Base-by-base conservation (phyloP, 2,888 invertebrate species). In the Empis livida region DNA sequence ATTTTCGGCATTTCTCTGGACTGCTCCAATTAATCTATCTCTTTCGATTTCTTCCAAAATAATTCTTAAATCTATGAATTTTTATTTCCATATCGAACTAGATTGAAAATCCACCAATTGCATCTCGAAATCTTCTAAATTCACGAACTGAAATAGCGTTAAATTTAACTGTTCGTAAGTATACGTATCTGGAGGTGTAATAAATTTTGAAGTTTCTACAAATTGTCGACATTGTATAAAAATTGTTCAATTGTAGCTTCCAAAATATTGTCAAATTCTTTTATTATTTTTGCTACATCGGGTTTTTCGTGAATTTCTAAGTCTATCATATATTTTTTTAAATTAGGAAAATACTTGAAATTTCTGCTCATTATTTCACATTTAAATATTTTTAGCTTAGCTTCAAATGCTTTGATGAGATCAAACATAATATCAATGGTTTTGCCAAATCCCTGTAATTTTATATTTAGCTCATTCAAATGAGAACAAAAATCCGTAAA, bases 71-170 rank as follows among this genome's bases (percentile, higher is more conserved):
- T 46, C 42, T 46, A 15, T 31, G 17, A 42, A 42, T 35, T 46
- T 39, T 47, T 47, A 39, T 45, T 38, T 43, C 49, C 44, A 47
- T 42, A 47, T 49, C 38, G 45, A 45, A 46, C 45, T 43, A 16
- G 27, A 46, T 31, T 47, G 46, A 46, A 46, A 49, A 46, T 47
- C 42, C 40, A 44, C 42, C 43, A 49, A 41, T 49, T 49, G 27
- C 44, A 49, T 49, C 37, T 49, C 43, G n/a, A 49, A 44, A 47
- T 49, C 45, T 37, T 50, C 47, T 43, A 50, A 46, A 44, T 44
- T 44, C 45, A 50, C 44, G 44, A 37, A 50, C 44, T 50, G 37
- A 44, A 47, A 44, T 30, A 46, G 23, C 15, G 9, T 15, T 15
- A 38, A 38, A 38, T 38, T 38, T 14, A 38, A 15, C n/a, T 14